Evolutionary conservation across 53 echinoderm and acorn worm species (phyloP).

Genomic region (Holothuria scabra): DNA sequence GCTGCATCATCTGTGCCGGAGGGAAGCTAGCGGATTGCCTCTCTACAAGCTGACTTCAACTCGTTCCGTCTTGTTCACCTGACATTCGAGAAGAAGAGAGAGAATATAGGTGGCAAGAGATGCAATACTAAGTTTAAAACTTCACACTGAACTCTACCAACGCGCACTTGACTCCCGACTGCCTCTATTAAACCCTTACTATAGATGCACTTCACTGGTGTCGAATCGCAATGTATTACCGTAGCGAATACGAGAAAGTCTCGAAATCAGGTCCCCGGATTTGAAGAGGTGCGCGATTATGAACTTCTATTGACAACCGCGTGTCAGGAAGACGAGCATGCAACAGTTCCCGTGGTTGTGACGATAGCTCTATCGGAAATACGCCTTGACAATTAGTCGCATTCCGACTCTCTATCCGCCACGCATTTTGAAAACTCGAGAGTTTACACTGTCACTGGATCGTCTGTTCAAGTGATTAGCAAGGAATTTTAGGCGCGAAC

Average conservation of each 20-base stretch:
- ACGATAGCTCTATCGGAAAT: constrained; percentile 34
- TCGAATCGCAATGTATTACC: constrained; percentile 5
- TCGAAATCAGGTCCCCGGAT: constrained; percentile 15
- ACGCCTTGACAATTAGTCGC: constrained; percentile 38
- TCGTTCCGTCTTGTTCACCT: constrained; percentile 19
- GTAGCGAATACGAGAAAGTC: constrained; percentile 6
- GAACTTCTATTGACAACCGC: constrained; percentile 18
- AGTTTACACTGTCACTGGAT: constrained; percentile 39
- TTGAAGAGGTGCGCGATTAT: constrained; percentile 32
- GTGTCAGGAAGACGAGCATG: constrained; percentile 1
- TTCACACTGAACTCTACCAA: neutral
- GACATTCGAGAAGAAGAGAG: constrained; percentile 1
- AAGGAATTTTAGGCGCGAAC: constrained; percentile 44
- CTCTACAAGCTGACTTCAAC: constrained; percentile 44
- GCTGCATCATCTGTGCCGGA: constrained; percentile 37
- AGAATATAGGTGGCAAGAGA: too few species aligned
- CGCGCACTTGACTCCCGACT: constrained; percentile 28
- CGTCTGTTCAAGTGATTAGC: constrained; percentile 52
- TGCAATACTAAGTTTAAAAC: too few species aligned
- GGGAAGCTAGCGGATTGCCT: constrained; percentile 34
- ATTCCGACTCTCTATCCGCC: constrained; percentile 22
- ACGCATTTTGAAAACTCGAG: constrained; percentile 50
- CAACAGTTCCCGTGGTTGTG: neutral
- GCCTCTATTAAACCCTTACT: constrained; percentile 43
- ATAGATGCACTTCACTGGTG: constrained; percentile 35